Evolutionary conservation across 2,797 vertebrate species (phyloP), one percentile per base, ranked within the genome.

Genomic region (Pseudomugil gertrudae): DNA sequence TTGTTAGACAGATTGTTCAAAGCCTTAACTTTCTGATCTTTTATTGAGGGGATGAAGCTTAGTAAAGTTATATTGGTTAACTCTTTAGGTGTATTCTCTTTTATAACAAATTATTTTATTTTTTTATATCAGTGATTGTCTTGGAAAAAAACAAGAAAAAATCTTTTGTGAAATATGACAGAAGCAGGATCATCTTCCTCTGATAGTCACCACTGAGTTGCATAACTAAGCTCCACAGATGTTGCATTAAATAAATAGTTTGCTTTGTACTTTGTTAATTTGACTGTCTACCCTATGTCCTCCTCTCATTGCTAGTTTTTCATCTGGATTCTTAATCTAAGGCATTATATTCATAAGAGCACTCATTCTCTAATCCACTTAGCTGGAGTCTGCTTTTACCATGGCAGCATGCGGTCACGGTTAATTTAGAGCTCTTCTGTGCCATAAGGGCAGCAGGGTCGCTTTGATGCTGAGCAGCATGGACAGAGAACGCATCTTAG

Each of bases 301-400:
- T 38, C 47, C 7, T 35, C 45, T 21, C 33, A 4, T 36, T 30
- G 4, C 33, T 30, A 29, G 0, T 38, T 74, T 81, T 72, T 66
- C 21, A 40, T 69, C 76, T 54, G 43, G 48, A 35, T 57, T 80
- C 32, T 67, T 59, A 62, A 78, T 84, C 80, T 76, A 35, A 65
- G 78, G 64, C 69, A 70, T 83, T 85, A 85, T 78, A 74, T 76
- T 80, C 74, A 80, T 72, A 85, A 83, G 72, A 66, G 70, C 85
- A 78, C 65, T 80, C 80, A 57, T 84, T 74, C 62, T 84, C 78
- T 86, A 87, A 90, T 88, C 89, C 87, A 88, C 78, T 91, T 77
- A 84, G 76, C 73, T 14, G 70, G 70, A 71, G 67, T 77, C 68
- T 79, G 78, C 73, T 75, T 62, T 69, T 32, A 58, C 66, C 57